Conservation (phyloP, 2,888 invertebrate species). For the Leptinotarsa juncta region DNA sequence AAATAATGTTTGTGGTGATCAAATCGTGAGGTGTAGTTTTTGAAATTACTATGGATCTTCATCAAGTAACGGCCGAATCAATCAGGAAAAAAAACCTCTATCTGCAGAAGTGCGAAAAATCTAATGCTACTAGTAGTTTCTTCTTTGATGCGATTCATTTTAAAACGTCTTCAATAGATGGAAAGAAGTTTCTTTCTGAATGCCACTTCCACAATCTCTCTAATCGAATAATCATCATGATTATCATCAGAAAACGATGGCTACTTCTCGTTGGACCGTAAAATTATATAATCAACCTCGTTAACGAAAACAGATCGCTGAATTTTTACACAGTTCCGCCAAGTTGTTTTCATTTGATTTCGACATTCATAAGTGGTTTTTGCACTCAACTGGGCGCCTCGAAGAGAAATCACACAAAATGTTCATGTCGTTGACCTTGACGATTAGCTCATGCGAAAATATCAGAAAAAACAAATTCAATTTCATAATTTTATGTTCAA, state of each 20-base stretch:
- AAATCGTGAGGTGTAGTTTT: too few relatives aligned
- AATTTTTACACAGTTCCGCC: neutral
- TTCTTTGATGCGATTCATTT: too few relatives aligned
- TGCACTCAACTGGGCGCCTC: neutral
- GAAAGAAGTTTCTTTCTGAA: too few relatives aligned
- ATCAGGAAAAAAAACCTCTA: too few relatives aligned
- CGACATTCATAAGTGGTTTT: constrained; percentile 3
- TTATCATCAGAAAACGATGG: neutral
- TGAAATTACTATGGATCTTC: too few relatives aligned
- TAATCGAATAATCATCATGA: too few relatives aligned
- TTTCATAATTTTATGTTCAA: neutral
- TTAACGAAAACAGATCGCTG: neutral
- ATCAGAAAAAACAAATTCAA: neutral
- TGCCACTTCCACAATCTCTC: too few relatives aligned
- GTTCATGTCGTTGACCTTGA: neutral
- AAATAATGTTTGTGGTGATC: too few relatives aligned
- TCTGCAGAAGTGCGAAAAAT: too few relatives aligned
- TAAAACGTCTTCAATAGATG: too few relatives aligned
- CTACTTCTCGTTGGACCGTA: neutral
- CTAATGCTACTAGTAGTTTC: too few relatives aligned
- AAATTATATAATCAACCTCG: neutral
- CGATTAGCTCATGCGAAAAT: neutral
- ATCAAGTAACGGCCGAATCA: too few relatives aligned
- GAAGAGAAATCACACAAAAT: constrained; percentile 4
- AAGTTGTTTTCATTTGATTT: neutral